Base-by-base conservation (phyloP, 2,888 invertebrate genomes). In the Chymomyza fuscimana region DNA sequence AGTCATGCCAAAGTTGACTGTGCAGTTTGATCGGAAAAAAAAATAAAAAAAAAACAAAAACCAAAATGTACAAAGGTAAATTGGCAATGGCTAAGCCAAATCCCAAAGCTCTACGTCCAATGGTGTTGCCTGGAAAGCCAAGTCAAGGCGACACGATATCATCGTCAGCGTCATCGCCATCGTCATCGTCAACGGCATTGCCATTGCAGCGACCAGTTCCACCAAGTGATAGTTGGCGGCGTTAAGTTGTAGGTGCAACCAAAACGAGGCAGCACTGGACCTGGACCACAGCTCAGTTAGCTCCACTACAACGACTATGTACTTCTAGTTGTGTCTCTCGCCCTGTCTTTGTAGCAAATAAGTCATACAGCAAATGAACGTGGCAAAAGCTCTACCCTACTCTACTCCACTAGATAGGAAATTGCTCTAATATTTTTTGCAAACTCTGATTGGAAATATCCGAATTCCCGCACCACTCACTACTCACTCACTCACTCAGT, bases 1-100 rank as follows among this genome's bases (percentile, higher is more conserved):
- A 89, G 88, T 81, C 82, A 81, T 88, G 86, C 81, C 79, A 87
- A 82, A 82, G 78, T 85, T 87, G 80, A 84, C 82, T 83, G 15
- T 75, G 65, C 32, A 36, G 60, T 60, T 60, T 60, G 75, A 78
- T 78, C 78, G 64, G 67, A 64, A 67, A 60, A 71, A 65, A 25
- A 36, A 67, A 71, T 1, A 32, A 7, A 32, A 32, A 32, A 32
- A 32, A 32, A 32, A 32, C 32, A 0, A 32, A 86, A 84, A 86
- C 71, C 65, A 32, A 67, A 75, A 65, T 65, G 65, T 58, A 63
- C 74, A 63, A 68, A 63, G 58, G 56, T 82, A 85, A 82, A 86
- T 83, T 86, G 82, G 82, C 85, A 81, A 68, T 67, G 81, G 70
- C 77, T 74, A 79, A 46, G 40, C 40, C 40, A 46, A 46, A 46